Percentiles rank a stretch among this genome's conserved stretches.
Conservation (phyloP, 2,888 invertebrate species). For the Amphipoea lucens region DNA sequence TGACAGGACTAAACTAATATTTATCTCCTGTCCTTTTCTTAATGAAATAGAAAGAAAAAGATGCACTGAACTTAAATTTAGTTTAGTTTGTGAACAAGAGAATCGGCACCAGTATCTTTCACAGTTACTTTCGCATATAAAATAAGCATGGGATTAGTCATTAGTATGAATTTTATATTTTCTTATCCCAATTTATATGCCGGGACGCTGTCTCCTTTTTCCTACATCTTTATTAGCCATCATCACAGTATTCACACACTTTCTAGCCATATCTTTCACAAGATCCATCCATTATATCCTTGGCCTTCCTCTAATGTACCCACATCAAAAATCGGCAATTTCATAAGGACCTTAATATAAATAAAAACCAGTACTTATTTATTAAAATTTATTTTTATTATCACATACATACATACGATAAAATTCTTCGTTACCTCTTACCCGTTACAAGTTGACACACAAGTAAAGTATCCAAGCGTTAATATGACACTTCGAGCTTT, state of each 20-base stretch:
- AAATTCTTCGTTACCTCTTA: constrained; percentile 62
- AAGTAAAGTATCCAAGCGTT: constrained; percentile 10
- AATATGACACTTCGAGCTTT: constrained; percentile 7
- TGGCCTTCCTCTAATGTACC: background rate
- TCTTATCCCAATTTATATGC: background rate
- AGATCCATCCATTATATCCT: background rate
- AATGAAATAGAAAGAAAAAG: too few species aligned
- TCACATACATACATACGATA: constrained; percentile 75
- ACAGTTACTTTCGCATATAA: background rate
- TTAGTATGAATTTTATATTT: too few species aligned
- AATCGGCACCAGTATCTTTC: too few species aligned
- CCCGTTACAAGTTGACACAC: constrained; percentile 50
- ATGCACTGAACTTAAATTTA: too few species aligned
- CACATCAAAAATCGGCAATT: background rate
- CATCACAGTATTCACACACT: background rate
- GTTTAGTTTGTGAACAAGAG: too few species aligned
- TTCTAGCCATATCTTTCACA: background rate
- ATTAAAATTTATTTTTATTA: constrained; percentile 76
- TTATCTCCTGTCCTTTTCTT: too few species aligned
- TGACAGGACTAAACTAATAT: too few species aligned
- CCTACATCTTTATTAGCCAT: too few species aligned
- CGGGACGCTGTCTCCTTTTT: too few species aligned
- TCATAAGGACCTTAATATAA: constrained; percentile 22
- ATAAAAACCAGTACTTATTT: constrained; percentile 61
- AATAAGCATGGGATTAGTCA: background rate